Percentiles rank a stretch among this genome's conserved stretches.
Conservation (phyloP, 2,113 vertebrate species). For the Gymnocephalus cernua region DNA sequence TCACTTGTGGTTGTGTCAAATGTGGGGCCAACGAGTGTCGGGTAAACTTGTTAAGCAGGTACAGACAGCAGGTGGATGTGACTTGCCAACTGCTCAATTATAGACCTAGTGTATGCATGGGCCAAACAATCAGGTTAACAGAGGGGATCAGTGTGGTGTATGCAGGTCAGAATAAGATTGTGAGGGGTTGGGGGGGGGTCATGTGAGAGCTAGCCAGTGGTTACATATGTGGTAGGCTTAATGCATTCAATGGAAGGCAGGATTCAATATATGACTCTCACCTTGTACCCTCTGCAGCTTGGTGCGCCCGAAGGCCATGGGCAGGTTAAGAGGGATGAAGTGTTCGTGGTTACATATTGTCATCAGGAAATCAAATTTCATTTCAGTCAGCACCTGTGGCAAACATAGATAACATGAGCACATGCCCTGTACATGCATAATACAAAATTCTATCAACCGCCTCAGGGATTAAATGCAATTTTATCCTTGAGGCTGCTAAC, state of each 20-base stretch:
- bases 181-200: background rate
- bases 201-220: slow-evolving; percentile 12
- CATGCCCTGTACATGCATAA: background rate
- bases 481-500: background rate
- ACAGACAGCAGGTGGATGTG: background rate
- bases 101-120: background rate
- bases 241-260: background rate
- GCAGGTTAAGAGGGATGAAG: slow-evolving; percentile 97
- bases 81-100: background rate
- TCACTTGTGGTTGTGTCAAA: slow-evolving; percentile 17
- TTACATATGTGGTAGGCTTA: slow-evolving; percentile 1
- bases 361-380: slow-evolving; percentile 98
- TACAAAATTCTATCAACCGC: background rate
- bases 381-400: slow-evolving; percentile 90
- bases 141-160: slow-evolving; percentile 24
- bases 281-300: slow-evolving; percentile 95
- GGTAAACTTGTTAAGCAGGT: slow-evolving; percentile 1
- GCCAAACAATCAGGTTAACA: slow-evolving; percentile 48
- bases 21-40: background rate
- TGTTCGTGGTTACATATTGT: slow-evolving; percentile 95
- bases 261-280: slow-evolving; percentile 56
- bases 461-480: background rate
- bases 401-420: background rate
- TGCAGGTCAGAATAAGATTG: slow-evolving; percentile 23
- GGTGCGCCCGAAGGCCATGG: slow-evolving; percentile 94